Evolutionary conservation across 2,888 invertebrate species (phyloP), one percentile per base, ranked within the genome.

Genomic region (Polyploca ridens): DNA sequence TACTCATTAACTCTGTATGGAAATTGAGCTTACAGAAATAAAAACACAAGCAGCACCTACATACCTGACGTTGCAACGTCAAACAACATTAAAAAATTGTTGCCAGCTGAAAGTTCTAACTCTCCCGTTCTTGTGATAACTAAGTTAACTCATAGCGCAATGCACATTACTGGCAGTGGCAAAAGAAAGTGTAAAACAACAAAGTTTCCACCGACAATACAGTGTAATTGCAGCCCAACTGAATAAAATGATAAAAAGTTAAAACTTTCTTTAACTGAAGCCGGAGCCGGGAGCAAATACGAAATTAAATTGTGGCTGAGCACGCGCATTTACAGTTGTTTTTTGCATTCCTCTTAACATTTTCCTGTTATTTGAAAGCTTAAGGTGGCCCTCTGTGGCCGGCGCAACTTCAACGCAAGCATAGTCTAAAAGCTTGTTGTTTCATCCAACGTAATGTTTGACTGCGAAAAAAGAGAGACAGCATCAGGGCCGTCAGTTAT

Each of bases 201-300:
- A 73, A 78, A 76, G 73, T 82, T 74, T 67, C 68, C 67, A 64
- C 70, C 70, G 67, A 76, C 81, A 78, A 81, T 82, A 79, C 81
- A 76, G 72, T 75, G 84, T 84, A 84, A 85, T 85, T 85, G 82
- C 77, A 80, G 70, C 76, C 75, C 79, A 77, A 84, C 77, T 84
- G 82, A 83, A 83, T 81, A 82, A 83, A 84, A 84, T 79, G 78
- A 74, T 77, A 78, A 82, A 83, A 80, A 78, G 67, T 72, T 69
- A 73, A 75, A 78, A 77, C 72, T 76, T 72, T 62, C 74, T 70
- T 72, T 75, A 77, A 77, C 74, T 71, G 73, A 63, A 67, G 69
- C 69, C 57, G 66, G 71, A 54, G 54, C 61, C 27, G 19, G 67
- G 72, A 63, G 80, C 72, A 77, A 82, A 82, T 76, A 77, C 74